phyloP scores from a whole-genome alignment of 2,113 vertebrate species.

The Paratilapia polleni region DNA sequence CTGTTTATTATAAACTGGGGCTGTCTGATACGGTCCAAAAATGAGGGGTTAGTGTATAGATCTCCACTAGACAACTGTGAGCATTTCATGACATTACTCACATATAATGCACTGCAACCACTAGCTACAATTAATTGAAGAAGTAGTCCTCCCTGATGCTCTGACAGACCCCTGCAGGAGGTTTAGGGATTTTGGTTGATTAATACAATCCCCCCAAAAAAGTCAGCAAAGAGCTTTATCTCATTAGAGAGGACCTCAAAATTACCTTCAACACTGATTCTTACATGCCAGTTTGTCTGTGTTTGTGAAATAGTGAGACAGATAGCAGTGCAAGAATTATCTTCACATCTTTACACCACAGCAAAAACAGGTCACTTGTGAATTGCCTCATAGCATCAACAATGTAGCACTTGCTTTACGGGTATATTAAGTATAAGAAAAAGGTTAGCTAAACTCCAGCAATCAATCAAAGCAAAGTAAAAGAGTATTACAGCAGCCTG shows the following conservation, averaged over 20 bases:
- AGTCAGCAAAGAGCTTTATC: constrained; percentile 63
- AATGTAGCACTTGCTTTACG: not conserved
- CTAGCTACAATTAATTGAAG: constrained; percentile 10
- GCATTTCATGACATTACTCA: not conserved
- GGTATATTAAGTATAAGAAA: not conserved
- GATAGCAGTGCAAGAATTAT: not conserved
- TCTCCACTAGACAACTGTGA: not conserved
- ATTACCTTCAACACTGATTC: constrained; percentile 3
- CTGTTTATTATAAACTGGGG: constrained; percentile 1
- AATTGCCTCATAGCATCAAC: not conserved
- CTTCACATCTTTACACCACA: not conserved
- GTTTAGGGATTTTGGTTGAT: constrained; percentile 52
- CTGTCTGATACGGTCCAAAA: not conserved
- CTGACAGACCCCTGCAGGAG: constrained; percentile 33
- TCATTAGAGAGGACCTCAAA: constrained; percentile 57
- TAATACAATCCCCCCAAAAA: constrained; percentile 44
- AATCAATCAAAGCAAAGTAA: not conserved
- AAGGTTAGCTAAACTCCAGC: not conserved
- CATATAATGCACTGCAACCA: not conserved
- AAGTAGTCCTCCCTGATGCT: not conserved
- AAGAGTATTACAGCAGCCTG: not conserved
- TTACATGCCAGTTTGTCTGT: not conserved
- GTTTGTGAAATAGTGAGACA: not conserved
- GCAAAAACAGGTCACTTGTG: not conserved
- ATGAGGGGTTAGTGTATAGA: not conserved